These are phyloP conservation scores for Martes flavigula DNA, from an alignment of 2,797 vertebrate genomes.

Conservation along the genomic window DNA sequence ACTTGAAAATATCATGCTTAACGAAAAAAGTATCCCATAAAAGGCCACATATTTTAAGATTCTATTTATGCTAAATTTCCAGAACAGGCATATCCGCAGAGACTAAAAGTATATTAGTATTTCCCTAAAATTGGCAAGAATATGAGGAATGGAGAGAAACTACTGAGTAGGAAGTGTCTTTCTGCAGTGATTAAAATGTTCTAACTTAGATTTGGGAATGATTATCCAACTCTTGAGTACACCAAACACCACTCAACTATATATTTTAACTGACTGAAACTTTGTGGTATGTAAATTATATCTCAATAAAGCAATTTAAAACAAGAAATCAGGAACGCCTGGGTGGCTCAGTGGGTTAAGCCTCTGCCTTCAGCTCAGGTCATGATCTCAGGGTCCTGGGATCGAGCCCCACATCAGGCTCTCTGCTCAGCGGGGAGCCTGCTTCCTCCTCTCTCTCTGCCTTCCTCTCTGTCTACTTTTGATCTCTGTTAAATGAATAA, in stretches of 20 bases:
- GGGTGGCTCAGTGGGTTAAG: too few species aligned
- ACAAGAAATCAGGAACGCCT: neutral
- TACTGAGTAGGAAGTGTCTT: neutral
- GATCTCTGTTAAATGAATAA: too few species aligned
- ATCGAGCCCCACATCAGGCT: too few species aligned
- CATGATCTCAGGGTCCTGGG: too few species aligned
- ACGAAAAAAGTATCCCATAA: neutral
- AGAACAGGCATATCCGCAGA: neutral
- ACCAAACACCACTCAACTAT: neutral
- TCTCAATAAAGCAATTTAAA: neutral
- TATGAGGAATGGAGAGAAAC: neutral
- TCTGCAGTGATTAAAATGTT: neutral
- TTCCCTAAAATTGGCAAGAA: neutral
- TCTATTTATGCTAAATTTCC: neutral
- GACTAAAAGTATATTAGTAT: neutral
- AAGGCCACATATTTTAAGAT: neutral
- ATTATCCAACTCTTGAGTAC: neutral
- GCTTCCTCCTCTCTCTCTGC: too few species aligned
- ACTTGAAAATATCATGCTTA: neutral
- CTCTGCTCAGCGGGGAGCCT: too few species aligned
- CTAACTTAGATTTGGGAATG: neutral
- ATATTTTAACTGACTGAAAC: neutral
- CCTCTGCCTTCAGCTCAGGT: too few species aligned
- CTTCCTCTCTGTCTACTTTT: too few species aligned
- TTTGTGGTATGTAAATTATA: neutral